A percentile compares a stretch with the other conserved stretches of the same genome.
Conservation (phyloP, 2,113 vertebrate species). For the Octodon degus region DNA sequence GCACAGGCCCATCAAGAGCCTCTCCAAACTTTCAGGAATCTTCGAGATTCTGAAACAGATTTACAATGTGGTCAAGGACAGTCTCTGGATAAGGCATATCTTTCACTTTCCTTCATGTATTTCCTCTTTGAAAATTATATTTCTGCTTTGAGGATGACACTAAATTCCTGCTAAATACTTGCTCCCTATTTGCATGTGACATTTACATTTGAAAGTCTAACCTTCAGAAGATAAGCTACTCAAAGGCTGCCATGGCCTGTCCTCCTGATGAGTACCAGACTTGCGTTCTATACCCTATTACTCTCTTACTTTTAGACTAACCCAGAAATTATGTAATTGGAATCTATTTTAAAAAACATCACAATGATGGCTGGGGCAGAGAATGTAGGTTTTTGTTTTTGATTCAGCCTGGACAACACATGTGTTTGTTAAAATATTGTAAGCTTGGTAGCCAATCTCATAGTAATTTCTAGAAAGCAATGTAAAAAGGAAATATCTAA, state of each 20-base stretch:
- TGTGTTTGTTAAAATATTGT: constrained; percentile 38
- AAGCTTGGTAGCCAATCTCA: constrained; percentile 28
- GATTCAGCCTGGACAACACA: background rate
- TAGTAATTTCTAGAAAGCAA: constrained; percentile 26
- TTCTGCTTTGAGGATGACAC: background rate
- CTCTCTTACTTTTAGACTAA: background rate
- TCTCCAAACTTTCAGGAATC: background rate
- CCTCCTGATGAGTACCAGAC: background rate
- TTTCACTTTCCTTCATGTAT: background rate
- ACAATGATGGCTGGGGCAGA: background rate
- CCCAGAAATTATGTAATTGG: background rate
- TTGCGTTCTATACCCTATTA: background rate
- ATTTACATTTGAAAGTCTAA: background rate
- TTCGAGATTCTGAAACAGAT: background rate
- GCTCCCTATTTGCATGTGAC: background rate
- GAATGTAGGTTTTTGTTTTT: constrained; percentile 38
- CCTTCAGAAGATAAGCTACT: background rate
- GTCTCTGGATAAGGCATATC: background rate
- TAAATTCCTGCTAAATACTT: background rate
- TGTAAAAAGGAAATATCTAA: constrained; percentile 34
- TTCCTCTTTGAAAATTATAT: constrained; percentile 20
- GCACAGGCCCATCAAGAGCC: too few species aligned
- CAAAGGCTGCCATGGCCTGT: background rate
- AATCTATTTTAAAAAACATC: constrained; percentile 60
- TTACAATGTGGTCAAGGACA: background rate